Base-by-base conservation (phyloP, 2,888 invertebrate genomes). In the Diabrotica balteata region DNA sequence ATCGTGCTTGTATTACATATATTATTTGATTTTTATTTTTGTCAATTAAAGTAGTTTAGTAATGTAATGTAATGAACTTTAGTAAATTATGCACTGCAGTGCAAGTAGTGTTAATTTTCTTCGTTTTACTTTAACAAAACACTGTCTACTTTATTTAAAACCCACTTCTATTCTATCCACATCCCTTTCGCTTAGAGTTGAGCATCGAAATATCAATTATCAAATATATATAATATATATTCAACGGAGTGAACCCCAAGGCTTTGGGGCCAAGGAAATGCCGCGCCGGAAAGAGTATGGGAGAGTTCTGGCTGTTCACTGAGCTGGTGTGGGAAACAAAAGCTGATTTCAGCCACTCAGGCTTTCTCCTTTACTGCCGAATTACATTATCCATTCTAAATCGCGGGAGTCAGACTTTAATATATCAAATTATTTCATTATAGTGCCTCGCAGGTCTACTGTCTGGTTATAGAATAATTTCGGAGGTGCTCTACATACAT, bases 141-240 rank as follows among this genome's bases (percentile, higher is more conserved):
- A 32, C 32, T 32, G 32, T 32, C 32, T 4, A 32, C 4, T 32
- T 47, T 47, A 7, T 9, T 10, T 22, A 43, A 54, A 54, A 44
- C 22, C 8, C 8, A 9, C 58, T 46, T 57, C 11, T 44, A 43
- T 11, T 58, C 46, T 7, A 46, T 43, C 17, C 22, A 45, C 58
- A 45, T 58, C 45, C 22, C 47, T 78, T 75, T 76, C 77, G 78
- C 78, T 77, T 77, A 69, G 78, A 79, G 79, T 80, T 80, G 79
- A 80, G 78, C 80, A 77, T 77, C 77, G 79, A 79, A 80, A 80
- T 81, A 81, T 81, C 80, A 82, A 82, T 82, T 81, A 81, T 80
- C 80, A 79, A 80, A 81, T 79, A 77, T 79, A 75, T 73, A 67
- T 43, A 10, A 54, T 42, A 55, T 55, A 45, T 55, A 17, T 11